These are phyloP conservation scores for Paracentrotus lividus DNA, from an alignment of 53 echinoderm and acorn worm species.

Conservation along the genomic window DNA sequence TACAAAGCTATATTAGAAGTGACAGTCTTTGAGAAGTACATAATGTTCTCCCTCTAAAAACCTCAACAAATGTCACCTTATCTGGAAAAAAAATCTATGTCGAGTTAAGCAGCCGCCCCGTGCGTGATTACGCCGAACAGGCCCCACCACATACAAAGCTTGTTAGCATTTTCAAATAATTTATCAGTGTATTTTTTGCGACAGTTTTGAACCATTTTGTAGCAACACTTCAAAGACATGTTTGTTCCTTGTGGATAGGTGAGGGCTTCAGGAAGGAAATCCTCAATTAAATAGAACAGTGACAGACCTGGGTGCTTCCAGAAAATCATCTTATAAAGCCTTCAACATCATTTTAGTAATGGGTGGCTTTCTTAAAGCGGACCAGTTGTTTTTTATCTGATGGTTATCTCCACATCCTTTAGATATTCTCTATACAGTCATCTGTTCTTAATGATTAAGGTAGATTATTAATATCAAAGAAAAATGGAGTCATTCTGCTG, in stretches of 20 bases:
- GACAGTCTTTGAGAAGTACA: not conserved
- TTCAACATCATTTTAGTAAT: not conserved
- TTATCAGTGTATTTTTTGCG: not conserved
- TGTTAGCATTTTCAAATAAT: constrained; percentile 26
- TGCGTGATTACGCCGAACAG: not conserved
- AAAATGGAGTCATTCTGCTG: not conserved
- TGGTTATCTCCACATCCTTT: not conserved
- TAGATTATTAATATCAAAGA: constrained; percentile 30
- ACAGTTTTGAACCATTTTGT: not conserved
- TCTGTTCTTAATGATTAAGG: constrained; percentile 15
- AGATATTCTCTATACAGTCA: not conserved
- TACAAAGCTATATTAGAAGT: not conserved
- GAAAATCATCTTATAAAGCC: not conserved
- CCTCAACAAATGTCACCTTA: constrained; percentile 27
- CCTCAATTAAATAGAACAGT: constrained; percentile 28
- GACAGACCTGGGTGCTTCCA: not conserved
- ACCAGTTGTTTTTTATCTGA: constrained; percentile 43
- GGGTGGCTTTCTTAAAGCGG: not conserved
- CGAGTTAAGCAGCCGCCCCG: not conserved
- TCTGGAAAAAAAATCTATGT: not conserved
- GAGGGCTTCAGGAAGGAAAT: constrained; percentile 11
- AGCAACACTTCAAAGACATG: not conserved
- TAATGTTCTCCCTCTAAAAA: not conserved
- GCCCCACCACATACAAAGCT: not conserved
- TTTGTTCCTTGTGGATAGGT: constrained; percentile 12